Evolutionary conservation across 2,113 vertebrate species (phyloP), one percentile per base, ranked within the genome.

Genomic region (Tachuris rubrigastra): DNA sequence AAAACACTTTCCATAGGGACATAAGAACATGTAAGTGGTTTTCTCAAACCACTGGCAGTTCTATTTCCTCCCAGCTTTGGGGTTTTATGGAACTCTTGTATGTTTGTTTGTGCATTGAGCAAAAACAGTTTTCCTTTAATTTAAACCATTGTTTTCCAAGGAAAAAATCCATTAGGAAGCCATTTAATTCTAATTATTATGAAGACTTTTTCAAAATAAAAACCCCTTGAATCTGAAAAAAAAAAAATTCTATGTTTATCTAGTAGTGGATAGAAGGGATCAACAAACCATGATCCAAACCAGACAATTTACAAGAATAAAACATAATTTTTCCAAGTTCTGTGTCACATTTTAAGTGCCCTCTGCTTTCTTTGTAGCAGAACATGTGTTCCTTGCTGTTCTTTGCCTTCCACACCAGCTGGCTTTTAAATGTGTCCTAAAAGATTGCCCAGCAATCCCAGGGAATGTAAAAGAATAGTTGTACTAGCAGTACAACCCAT

Each of bases 121-220:
- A 96, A 91, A 95, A 96, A 13, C 47, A 81, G 89, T 92, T 90
- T 93, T 90, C 68, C 85, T 90, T 83, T 95, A 85, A 95, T 95
- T 96, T 90, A 96, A 92, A 84, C 56, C 90, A 96, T 65, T 88
- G 87, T 96, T 95, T 94, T 93, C 33, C 78, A 86, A 91, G 55
- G 72, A 37, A 90, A 97, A 71, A 85, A 31, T 47, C 66, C 59
- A 93, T 63, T 96, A 74, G 25, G 80, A 93, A 86, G 42, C 24
- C 74, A 91, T 90, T 91, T 95, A 76, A 80, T 94, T 93, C 47
- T 80, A 88, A 91, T 92, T 91, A 90, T 80, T 74, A 80, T 49
- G 47, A 77, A 18, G 30, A 58, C 10, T 67, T 69, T 80, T 87
- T 63, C 19, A 91, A 94, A 94, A 88, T 15, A 79, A 63, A 94